Percentiles rank a stretch among this genome's conserved stretches.
Conservation (phyloP, 2,113 vertebrate genomes). For the Gopherus flavomarginatus region DNA sequence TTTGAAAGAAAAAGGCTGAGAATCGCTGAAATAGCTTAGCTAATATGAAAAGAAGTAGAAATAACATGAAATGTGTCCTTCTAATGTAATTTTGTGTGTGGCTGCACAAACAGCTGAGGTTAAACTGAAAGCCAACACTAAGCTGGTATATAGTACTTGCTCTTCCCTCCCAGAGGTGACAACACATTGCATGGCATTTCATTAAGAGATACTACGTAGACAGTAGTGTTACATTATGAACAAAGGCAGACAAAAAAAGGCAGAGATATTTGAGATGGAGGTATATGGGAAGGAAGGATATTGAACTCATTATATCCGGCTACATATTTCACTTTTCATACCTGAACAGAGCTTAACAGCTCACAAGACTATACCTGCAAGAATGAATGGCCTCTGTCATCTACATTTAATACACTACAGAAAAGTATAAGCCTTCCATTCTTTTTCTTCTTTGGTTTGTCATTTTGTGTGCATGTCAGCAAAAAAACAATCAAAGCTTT, state of each 20-base stretch:
- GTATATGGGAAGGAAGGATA: background rate
- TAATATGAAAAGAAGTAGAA: background rate
- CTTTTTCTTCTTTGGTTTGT: background rate
- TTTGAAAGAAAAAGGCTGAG: too few relatives aligned
- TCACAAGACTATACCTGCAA: slow-evolving; percentile 32
- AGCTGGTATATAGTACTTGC: background rate
- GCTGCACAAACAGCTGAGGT: background rate
- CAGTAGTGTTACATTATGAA: background rate
- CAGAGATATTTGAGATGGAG: background rate
- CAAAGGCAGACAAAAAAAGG: background rate
- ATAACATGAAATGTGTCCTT: background rate
- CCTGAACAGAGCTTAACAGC: slow-evolving; percentile 18
- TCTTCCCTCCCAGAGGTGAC: slow-evolving; percentile 16
- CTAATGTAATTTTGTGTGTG: background rate
- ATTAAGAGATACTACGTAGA: background rate
- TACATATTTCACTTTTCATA: slow-evolving; percentile 1
- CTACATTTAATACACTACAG: background rate
- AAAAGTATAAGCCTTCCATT: slow-evolving; percentile 1
- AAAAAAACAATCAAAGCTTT: slow-evolving; percentile 3
- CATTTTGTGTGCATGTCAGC: background rate
- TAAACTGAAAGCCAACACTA: background rate
- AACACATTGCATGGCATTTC: background rate
- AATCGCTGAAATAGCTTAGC: background rate
- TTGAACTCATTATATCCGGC: background rate
- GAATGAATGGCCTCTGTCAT: slow-evolving; percentile 36